Evolutionary conservation across 2,797 vertebrate species (phyloP).

Genomic region (Astyanax mexicanus): DNA sequence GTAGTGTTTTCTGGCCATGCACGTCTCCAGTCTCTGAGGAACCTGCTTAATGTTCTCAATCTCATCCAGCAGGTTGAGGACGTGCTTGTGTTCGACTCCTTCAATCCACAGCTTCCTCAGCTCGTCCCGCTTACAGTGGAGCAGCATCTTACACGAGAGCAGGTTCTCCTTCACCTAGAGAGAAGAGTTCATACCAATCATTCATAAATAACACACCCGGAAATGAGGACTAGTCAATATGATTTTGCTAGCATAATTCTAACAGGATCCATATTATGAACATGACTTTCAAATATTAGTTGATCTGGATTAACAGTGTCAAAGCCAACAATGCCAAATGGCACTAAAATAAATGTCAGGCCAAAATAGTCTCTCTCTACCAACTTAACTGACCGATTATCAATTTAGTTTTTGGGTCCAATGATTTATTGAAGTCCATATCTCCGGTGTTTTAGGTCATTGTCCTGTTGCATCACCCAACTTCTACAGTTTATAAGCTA

Average conservation of each 20-base stretch:
- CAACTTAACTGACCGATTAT: too few species aligned
- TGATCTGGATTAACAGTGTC: too few species aligned
- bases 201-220: neutral
- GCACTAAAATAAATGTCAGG: too few species aligned
- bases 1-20: constrained; percentile 96
- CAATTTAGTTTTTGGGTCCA: too few species aligned
- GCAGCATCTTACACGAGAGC: constrained; percentile 96
- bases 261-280: neutral
- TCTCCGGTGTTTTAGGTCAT: too few species aligned
- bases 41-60: constrained; percentile 99
- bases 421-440: too few species aligned
- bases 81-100: constrained; percentile 97
- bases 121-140: constrained; percentile 96
- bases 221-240: neutral
- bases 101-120: constrained; percentile 98
- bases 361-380: too few species aligned
- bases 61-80: constrained; percentile 94
- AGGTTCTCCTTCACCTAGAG: constrained; percentile 96
- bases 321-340: too few species aligned
- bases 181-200: neutral
- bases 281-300: too few species aligned
- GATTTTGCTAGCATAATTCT: neutral
- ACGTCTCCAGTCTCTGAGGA: constrained; percentile 91
- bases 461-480: too few species aligned
- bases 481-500: too few species aligned